Conservation (phyloP, 1,140 invertebrate species). For the Drosophila repletoides region DNA sequence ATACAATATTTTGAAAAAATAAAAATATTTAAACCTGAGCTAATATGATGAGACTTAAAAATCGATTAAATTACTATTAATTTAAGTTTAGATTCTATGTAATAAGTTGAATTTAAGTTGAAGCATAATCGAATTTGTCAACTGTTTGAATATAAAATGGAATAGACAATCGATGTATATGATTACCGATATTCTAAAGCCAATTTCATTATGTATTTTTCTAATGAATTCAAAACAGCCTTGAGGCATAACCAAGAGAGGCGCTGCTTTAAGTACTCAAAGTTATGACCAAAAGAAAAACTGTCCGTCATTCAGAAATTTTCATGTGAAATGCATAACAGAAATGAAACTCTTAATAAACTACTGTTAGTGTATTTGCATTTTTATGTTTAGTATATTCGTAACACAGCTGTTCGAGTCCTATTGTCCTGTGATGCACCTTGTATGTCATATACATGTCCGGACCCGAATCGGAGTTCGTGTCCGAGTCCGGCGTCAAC, state of each 20-base stretch:
- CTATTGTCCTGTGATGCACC: slow-evolving; percentile 13
- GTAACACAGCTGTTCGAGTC: slow-evolving; percentile 2
- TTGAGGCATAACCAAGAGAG: slow-evolving; percentile 1
- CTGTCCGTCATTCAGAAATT: slow-evolving; percentile 7
- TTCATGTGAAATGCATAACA: slow-evolving; percentile 14
- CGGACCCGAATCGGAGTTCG: neutral
- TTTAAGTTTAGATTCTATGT: too few species aligned
- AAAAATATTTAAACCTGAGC: too few species aligned
- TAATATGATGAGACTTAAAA: too few species aligned
- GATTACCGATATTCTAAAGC: too few species aligned
- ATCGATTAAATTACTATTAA: too few species aligned
- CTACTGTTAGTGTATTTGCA: too few species aligned
- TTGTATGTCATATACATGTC: neutral
- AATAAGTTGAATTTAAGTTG: too few species aligned
- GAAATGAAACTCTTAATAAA: slow-evolving; percentile 12
- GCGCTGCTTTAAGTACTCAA: slow-evolving; percentile 12
- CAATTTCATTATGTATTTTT: neutral
- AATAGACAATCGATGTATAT: too few species aligned
- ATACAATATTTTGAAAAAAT: too few species aligned
- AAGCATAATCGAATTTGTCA: too few species aligned
- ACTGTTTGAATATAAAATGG: too few species aligned
- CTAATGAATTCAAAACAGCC: too few species aligned
- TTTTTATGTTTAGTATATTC: neutral
- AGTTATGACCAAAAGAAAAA: neutral
- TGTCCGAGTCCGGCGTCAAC: slow-evolving; percentile 16